Percentiles rank a stretch among this genome's conserved stretches.
phyloP scores from a whole-genome alignment of 2,888 invertebrate genomes.

The Nineta flava region DNA sequence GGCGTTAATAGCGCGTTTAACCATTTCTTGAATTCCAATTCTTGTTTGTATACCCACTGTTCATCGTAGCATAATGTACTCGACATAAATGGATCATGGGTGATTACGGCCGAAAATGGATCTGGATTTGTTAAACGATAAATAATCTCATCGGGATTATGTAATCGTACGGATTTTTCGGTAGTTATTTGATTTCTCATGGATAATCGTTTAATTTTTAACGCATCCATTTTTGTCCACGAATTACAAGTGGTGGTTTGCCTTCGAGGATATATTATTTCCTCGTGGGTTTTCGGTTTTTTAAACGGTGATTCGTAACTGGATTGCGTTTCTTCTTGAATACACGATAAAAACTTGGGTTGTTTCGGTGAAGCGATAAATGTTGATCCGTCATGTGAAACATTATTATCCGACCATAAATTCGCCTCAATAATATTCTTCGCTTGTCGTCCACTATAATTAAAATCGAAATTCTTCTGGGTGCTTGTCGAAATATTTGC shows the following conservation, averaged over 20 bases:
- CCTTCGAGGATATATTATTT: conserved; percentile 13
- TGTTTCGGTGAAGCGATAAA: not conserved
- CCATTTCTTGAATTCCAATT: conserved; percentile 60
- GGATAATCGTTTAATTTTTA: conserved; percentile 16
- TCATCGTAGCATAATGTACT: conserved; percentile 51
- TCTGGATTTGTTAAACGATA: conserved; percentile 29
- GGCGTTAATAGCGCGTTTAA: conserved; percentile 61
- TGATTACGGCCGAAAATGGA: conserved; percentile 35
- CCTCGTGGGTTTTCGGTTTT: conserved; percentile 15
- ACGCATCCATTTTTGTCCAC: conserved; percentile 10
- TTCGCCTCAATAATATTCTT: conserved; percentile 22
- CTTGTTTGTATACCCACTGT: conserved; percentile 49
- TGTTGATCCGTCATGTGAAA: not conserved
- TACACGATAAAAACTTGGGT: not conserved
- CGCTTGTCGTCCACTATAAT: conserved; percentile 16
- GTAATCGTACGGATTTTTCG: conserved; percentile 16
- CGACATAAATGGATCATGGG: conserved; percentile 49
- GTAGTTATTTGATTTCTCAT: conserved; percentile 15
- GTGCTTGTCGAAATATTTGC: conserved; percentile 7
- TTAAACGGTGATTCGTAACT: not conserved
- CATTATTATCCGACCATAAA: conserved; percentile 23
- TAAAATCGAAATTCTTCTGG: conserved; percentile 20
- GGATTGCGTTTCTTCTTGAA: not conserved
- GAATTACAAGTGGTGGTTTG: not conserved
- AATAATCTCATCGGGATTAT: conserved; percentile 22